phyloP scores from a whole-genome alignment of 2,113 vertebrate genomes.

The Melanerpes aurifrons region DNA sequence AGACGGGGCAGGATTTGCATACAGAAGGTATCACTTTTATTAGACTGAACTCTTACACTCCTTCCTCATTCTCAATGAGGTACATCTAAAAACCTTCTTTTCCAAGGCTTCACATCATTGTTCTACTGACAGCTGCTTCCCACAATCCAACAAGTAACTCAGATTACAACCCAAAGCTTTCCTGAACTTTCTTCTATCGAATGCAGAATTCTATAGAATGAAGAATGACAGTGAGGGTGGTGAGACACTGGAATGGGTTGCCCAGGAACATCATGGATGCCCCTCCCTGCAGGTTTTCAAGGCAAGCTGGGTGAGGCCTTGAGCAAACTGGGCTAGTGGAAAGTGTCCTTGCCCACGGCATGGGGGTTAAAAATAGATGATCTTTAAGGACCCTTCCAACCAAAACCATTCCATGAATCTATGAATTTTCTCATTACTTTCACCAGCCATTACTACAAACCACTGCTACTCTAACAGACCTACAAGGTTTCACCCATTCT shows the following conservation, averaged over 20 bases:
- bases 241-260: no score
- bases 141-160: background rate
- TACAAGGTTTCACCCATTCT: background rate
- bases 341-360: no score
- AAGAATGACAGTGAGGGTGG: no score
- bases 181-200: background rate
- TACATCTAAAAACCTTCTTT: background rate
- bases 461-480: background rate
- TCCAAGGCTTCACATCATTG: background rate
- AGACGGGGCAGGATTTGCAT: background rate
- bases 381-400: no score
- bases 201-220: background rate
- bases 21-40: background rate
- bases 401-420: no score
- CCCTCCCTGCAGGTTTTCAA: no score
- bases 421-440: background rate
- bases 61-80: background rate
- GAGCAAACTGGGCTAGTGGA: no score
- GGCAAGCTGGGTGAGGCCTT: no score
- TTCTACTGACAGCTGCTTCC: background rate
- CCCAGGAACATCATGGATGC: no score
- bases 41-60: background rate
- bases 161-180: background rate
- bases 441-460: background rate
- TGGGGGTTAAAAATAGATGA: no score